phyloP scores from a whole-genome alignment of 2,888 invertebrate species.

The Pomacea canaliculata region DNA sequence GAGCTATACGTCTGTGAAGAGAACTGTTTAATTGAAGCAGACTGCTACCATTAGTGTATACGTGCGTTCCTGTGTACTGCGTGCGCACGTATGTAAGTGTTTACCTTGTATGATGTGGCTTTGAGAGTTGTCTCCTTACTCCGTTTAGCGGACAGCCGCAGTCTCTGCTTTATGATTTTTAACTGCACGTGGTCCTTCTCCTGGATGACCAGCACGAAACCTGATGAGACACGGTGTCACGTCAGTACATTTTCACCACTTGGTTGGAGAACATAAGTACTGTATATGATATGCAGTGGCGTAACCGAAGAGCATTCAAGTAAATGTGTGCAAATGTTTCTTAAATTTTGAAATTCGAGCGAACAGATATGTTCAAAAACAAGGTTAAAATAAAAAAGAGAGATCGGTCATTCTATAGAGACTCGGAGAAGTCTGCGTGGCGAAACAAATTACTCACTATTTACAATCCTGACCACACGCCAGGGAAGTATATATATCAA shows the following conservation, averaged over 20 bases:
- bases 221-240: slow-evolving; percentile 33
- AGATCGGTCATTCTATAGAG: too few species aligned
- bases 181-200: slow-evolving; percentile 61
- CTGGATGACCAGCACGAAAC: slow-evolving; percentile 63
- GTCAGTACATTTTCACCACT: too few species aligned
- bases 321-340: too few species aligned
- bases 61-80: not conserved
- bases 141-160: slow-evolving; percentile 49
- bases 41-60: not conserved
- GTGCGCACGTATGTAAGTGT: not conserved
- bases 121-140: slow-evolving; percentile 53
- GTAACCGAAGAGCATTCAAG: too few species aligned
- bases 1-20: too few species aligned
- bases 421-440: too few species aligned
- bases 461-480: slow-evolving; percentile 64
- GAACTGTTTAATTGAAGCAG: too few species aligned
- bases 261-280: too few species aligned
- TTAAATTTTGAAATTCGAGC: too few species aligned
- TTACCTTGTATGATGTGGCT: slow-evolving; percentile 54
- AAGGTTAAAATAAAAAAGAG: too few species aligned
- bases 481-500: slow-evolving; percentile 61
- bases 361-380: too few species aligned
- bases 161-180: slow-evolving; percentile 59
- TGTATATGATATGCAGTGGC: too few species aligned
- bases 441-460: slow-evolving; percentile 47